A percentile compares a stretch with the other conserved stretches of the same genome.
Conservation (phyloP, 1,140 invertebrate species). For the Drosophila pallidifrons region DNA sequence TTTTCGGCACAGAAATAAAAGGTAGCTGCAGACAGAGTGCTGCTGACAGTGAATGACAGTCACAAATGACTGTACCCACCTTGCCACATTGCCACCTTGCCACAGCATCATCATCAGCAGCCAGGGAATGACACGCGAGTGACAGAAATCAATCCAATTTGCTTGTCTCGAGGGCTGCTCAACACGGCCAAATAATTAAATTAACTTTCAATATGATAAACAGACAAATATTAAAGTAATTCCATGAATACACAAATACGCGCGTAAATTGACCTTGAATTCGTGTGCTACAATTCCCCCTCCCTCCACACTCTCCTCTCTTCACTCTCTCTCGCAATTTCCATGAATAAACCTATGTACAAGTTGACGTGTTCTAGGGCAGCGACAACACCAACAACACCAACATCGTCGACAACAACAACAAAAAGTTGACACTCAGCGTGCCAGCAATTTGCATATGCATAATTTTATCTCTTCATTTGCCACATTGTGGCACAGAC, state of each 20-base stretch:
- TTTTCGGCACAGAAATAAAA: slow-evolving; percentile 11
- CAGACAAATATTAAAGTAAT: slow-evolving; percentile 12
- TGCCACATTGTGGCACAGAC: slow-evolving; percentile 16
- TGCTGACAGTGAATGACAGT: slow-evolving; percentile 39
- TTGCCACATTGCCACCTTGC: background rate
- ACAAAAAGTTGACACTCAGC: slow-evolving; percentile 7
- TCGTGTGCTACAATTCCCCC: background rate
- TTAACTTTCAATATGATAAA: slow-evolving; percentile 22
- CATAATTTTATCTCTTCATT: slow-evolving; percentile 14
- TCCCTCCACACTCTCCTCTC: too few species aligned
- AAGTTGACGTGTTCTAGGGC: background rate
- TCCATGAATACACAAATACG: background rate
- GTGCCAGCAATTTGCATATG: slow-evolving; percentile 22
- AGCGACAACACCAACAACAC: background rate
- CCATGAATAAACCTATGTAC: background rate
- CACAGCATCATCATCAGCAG: slow-evolving; percentile 13
- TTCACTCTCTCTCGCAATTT: background rate
- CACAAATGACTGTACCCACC: slow-evolving; percentile 29
- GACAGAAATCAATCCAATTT: slow-evolving; percentile 38
- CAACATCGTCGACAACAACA: background rate
- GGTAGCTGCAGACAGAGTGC: slow-evolving; percentile 5
- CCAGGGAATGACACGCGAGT: slow-evolving; percentile 17
- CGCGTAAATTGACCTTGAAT: slow-evolving; percentile 23
- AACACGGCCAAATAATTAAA: slow-evolving; percentile 24
- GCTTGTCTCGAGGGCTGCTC: slow-evolving; percentile 13